Percentiles rank a stretch among this genome's conserved stretches.
These are phyloP conservation scores for Sympetrum striolatum DNA, from an alignment of 2,888 invertebrate species.

Conservation along the genomic window DNA sequence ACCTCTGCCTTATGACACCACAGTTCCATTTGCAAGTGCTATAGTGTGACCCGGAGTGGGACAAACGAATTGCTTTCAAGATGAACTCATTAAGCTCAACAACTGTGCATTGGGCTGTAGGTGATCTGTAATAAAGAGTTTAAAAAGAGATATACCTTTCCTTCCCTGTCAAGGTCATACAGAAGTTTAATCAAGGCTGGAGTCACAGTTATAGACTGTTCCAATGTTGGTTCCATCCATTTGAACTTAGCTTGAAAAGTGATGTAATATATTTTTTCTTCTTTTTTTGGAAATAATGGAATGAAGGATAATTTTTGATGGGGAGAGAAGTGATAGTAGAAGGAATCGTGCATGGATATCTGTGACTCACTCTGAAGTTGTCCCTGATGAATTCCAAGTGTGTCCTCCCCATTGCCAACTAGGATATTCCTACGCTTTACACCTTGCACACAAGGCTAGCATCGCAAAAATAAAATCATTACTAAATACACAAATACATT, in stretches of 20 bases:
- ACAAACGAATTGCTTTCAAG: conserved; percentile 24
- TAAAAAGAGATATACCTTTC: conserved; percentile 11
- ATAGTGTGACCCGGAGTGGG: conserved; percentile 13
- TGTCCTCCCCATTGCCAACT: conserved; percentile 41
- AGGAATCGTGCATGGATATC: conserved; percentile 34
- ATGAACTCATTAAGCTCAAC: conserved; percentile 36
- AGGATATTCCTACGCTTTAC: conserved; percentile 43
- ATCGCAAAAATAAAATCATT: conserved; percentile 42
- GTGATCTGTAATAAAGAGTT: conserved; percentile 38
- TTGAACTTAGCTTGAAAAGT: conserved; percentile 42
- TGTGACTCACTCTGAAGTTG: conserved; percentile 37
- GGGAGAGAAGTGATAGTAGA: conserved; percentile 28
- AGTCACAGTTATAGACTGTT: conserved; percentile 43
- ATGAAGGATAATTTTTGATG: conserved; percentile 36
- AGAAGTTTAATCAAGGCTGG: conserved; percentile 37
- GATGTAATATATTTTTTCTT: conserved; percentile 41
- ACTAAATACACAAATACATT: conserved; percentile 44
- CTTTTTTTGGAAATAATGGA: conserved; percentile 36
- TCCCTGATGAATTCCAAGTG: conserved; percentile 41
- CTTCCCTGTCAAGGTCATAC: conserved; percentile 28
- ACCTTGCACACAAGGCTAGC: conserved; percentile 43
- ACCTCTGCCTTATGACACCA: conserved; percentile 42
- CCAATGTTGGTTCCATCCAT: conserved; percentile 40
- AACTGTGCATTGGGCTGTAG: conserved; percentile 40
- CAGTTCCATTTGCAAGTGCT: conserved; percentile 24